phyloP scores from a whole-genome alignment of 2,888 invertebrate species.

The Molanna angustata region DNA sequence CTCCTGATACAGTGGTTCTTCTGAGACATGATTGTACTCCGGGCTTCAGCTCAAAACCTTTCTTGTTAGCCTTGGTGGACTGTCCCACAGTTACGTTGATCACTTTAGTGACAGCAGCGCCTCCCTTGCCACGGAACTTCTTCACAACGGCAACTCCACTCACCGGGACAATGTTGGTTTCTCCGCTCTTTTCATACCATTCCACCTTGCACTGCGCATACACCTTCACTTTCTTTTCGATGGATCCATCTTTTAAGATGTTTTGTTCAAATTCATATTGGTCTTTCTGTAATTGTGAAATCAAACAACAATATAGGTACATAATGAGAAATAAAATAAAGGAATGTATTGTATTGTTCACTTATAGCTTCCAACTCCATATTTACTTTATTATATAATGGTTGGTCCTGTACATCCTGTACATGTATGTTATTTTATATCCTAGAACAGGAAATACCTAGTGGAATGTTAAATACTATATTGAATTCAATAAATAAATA shows the following conservation, averaged over 20 bases:
- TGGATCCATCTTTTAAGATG: conserved; percentile 46
- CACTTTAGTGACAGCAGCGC: conserved; percentile 55
- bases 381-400: too few species aligned
- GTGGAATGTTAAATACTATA: too few species aligned
- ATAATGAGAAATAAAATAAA: too few species aligned
- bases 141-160: conserved; percentile 57
- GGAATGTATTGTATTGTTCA: too few species aligned
- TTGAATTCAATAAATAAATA: too few species aligned
- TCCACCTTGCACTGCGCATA: conserved; percentile 65
- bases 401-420: too few species aligned
- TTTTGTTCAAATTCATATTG: conserved; percentile 52
- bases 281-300: conserved; percentile 42
- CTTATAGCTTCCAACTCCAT: too few species aligned
- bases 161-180: conserved; percentile 58
- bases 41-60: conserved; percentile 61
- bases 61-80: conserved; percentile 52
- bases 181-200: conserved; percentile 64
- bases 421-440: too few species aligned
- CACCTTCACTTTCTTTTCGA: conserved; percentile 62
- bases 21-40: conserved; percentile 63
- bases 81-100: conserved; percentile 59
- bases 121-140: conserved; percentile 48
- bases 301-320: background rate
- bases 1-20: conserved; percentile 60
- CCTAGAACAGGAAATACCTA: too few species aligned